Evolutionary conservation across 2,797 vertebrate species (phyloP).

Genomic region (Dendrocincla tyrannina): DNA sequence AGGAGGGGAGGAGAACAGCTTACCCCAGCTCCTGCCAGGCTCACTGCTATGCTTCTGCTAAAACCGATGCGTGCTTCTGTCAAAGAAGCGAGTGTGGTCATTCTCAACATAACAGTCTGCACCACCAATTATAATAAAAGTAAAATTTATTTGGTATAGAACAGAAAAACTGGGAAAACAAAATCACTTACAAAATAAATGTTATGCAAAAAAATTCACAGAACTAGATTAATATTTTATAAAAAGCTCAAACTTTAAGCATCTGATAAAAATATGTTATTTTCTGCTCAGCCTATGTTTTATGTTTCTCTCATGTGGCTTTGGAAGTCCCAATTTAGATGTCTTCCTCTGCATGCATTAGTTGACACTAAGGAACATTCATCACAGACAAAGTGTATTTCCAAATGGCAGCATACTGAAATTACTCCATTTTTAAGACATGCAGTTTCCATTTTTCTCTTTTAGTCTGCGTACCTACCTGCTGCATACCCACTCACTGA

Average conservation of each 20-base stretch:
- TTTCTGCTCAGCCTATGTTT: constrained; percentile 1
- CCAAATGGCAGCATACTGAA: background rate
- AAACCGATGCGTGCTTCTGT: background rate
- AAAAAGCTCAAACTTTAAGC: constrained; percentile 46
- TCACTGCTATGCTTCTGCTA: background rate
- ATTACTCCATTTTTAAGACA: background rate
- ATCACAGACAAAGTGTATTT: background rate
- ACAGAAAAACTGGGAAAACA: constrained; percentile 42
- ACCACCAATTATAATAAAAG: constrained; percentile 55
- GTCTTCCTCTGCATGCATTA: background rate
- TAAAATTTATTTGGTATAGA: constrained; percentile 62
- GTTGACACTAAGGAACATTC: background rate
- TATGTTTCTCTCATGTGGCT: background rate
- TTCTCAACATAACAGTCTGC: background rate
- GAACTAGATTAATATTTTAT: constrained; percentile 32
- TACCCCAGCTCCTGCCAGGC: background rate
- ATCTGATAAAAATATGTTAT: background rate
- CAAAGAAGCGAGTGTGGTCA: background rate
- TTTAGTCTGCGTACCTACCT: background rate
- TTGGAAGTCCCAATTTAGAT: background rate
- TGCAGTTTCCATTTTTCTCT: background rate
- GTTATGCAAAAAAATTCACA: constrained; percentile 46
- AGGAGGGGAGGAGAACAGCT: background rate
- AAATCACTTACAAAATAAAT: constrained; percentile 46
- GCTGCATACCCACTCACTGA: background rate